Base-by-base conservation (phyloP, 2,113 vertebrate species). In the Mormyrus iriodes region DNA sequence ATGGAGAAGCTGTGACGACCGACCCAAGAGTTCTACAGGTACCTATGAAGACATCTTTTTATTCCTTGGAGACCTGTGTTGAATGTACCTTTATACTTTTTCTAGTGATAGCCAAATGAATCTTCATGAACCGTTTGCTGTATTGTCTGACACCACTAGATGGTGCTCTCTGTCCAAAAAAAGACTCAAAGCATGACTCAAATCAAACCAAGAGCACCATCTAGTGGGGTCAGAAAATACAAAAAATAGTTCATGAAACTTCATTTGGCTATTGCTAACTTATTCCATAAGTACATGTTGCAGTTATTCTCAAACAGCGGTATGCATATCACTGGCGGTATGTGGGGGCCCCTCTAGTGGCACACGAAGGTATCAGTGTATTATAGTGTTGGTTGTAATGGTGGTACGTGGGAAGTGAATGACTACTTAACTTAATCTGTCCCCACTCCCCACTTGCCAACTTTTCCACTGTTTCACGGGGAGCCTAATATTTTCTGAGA, bases 11-110 rank as follows among this genome's bases (percentile, higher is more conserved):
- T 89, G 21, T 3, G 79, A 39, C 44, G 31, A 15, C 0, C 44
- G 19, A 27, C 35, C 86, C 31, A 89, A 27, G 4, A 3, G 3
- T 12, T 31, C 49, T n/a, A 86, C 55, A 93, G 92, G 93, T 94
- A 90, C 15, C 73, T 49, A 85, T 27, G 13, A 61, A 51, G 15
- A 82, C 42, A 9, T 76, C 19, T 3, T 76, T 39, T 76, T 6
- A 73, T 73, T 35, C 10, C 69, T 1, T 42, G 35, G 65, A 39
- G 31, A 76, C 31, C 31, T 76, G 17, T 2, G 4, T 76, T 15
- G 13, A 4, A 17, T 31, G 31, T 35, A 35, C 51, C 9, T 9
- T 53, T n/a, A 27, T 58, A 8, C 2, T 58, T 58, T n/a, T 58
- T n/a, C 55, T 58, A 21, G 55, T 58, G 21, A 58, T 58, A 21